Evolutionary conservation across 2,888 invertebrate species (phyloP).

Genomic region (Rhopalosiphum nymphaeae): DNA sequence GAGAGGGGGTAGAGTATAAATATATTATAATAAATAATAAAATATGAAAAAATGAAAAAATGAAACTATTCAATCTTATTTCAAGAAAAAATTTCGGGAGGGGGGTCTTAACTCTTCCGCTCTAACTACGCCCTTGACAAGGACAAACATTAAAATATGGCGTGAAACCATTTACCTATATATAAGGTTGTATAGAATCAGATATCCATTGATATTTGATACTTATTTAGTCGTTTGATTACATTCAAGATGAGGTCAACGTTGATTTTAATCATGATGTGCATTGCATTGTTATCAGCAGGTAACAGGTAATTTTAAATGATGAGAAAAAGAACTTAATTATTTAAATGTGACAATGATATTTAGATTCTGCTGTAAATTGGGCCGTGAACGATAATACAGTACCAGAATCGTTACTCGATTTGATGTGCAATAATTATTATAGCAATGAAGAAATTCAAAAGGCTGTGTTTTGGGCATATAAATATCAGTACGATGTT

Average conservation of each 20-base stretch:
- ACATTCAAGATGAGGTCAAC: background rate
- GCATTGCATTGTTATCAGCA: background rate
- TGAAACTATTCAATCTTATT: too few species aligned
- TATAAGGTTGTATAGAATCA: background rate
- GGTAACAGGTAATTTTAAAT: conserved; percentile 1
- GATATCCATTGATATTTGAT: background rate
- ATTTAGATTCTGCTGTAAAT: conserved; percentile 11
- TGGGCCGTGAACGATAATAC: conserved; percentile 13
- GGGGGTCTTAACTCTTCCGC: too few species aligned
- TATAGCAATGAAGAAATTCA: conserved; percentile 17
- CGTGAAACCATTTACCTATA: background rate
- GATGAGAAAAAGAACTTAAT: background rate
- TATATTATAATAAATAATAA: too few species aligned
- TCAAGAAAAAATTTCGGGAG: too few species aligned
- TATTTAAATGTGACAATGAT: background rate
- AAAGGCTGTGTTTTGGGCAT: conserved; percentile 2
- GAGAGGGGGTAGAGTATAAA: too few species aligned
- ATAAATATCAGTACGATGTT: conserved; percentile 39
- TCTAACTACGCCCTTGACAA: too few species aligned
- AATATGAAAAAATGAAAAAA: too few species aligned
- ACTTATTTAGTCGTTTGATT: background rate
- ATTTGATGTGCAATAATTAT: background rate
- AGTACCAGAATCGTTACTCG: background rate
- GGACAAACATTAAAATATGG: background rate
- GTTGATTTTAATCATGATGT: background rate